phyloP scores from a whole-genome alignment of 2,797 vertebrate species.

The Gymnodraco acuticeps region DNA sequence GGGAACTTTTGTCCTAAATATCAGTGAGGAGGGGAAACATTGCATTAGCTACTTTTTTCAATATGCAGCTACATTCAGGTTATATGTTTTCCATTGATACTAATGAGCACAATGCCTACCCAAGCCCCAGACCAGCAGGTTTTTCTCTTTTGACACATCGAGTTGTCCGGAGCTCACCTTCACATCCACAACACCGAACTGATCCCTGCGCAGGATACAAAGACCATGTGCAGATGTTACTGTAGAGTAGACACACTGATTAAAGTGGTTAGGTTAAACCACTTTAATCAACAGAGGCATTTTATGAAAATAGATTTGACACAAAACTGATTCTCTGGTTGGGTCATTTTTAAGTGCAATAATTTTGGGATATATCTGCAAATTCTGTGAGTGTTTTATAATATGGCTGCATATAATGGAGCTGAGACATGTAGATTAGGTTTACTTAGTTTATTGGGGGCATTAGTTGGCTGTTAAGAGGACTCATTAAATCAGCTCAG shows the following conservation, averaged over 20 bases:
- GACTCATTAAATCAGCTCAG: background rate
- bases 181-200: conserved; percentile 88
- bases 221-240: background rate
- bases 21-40: background rate
- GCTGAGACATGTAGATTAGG: background rate
- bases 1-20: conserved; percentile 94
- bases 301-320: background rate
- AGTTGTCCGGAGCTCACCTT: conserved; percentile 92
- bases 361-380: background rate
- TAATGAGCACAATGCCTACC: conserved; percentile 75
- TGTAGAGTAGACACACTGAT: background rate
- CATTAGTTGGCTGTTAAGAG: conserved; percentile 2
- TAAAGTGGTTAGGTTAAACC: background rate
- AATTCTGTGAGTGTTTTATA: background rate
- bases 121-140: conserved; percentile 90
- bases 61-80: background rate
- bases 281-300: background rate
- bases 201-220: conserved; percentile 82
- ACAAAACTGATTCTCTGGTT: background rate
- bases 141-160: conserved; percentile 92
- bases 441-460: background rate
- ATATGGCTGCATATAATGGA: background rate
- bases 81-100: background rate
- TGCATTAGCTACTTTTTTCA: conserved; percentile 9
- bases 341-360: background rate